These are phyloP conservation scores for Listronotus oregonensis DNA, from an alignment of 1,140 invertebrate genomes.

Conservation along the genomic window DNA sequence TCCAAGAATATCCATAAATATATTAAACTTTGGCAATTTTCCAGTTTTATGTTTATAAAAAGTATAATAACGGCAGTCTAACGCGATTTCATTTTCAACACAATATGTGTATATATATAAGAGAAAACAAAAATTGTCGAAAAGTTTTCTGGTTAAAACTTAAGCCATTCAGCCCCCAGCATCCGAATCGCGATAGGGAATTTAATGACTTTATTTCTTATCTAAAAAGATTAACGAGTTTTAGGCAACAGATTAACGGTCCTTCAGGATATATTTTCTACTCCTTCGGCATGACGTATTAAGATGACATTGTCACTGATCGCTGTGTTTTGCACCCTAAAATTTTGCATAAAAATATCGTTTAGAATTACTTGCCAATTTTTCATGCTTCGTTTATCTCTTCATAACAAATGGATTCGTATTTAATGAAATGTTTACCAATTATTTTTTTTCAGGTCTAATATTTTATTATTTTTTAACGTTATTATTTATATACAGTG, in stretches of 20 bases:
- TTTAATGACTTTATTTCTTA: constrained; percentile 53
- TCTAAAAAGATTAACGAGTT: constrained; percentile 50
- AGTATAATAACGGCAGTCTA: constrained; percentile 25
- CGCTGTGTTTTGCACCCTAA: constrained; percentile 32
- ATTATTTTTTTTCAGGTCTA: too few species aligned
- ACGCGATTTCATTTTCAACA: constrained; percentile 31
- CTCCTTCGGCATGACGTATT: constrained; percentile 41
- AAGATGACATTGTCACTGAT: constrained; percentile 39
- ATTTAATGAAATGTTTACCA: too few species aligned
- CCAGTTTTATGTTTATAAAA: constrained; percentile 27
- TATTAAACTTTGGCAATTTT: constrained; percentile 21
- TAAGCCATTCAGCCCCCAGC: constrained; percentile 42
- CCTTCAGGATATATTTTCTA: constrained; percentile 44
- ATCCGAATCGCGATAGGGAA: constrained; percentile 46
- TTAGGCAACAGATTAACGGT: constrained; percentile 49
- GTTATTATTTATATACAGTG: too few species aligned
- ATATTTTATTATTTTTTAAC: too few species aligned
- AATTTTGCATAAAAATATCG: constrained; percentile 29
- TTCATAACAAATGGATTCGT: too few species aligned
- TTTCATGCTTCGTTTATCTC: too few species aligned
- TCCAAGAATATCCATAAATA: constrained; percentile 25
- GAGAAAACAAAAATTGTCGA: constrained; percentile 40
- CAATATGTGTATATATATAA: constrained; percentile 31
- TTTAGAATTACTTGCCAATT: constrained; percentile 12
- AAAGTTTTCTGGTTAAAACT: constrained; percentile 53